phyloP scores from a whole-genome alignment of 2,888 invertebrate species.

The Mesorhabditis sp. region DNA sequence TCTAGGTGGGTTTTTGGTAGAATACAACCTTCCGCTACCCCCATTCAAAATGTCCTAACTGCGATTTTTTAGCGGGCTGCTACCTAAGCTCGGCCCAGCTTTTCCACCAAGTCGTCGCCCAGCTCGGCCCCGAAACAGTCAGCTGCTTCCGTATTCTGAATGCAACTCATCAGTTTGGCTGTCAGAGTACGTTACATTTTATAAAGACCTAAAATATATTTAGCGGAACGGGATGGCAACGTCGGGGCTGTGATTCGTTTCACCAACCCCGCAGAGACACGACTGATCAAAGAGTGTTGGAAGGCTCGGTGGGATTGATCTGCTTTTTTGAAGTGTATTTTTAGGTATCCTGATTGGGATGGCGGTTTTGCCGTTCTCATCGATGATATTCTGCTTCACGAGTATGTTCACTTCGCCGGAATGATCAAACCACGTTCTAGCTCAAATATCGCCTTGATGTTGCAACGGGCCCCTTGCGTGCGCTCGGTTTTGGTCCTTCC shows the following conservation, averaged over 20 bases:
- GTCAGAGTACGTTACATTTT: background rate
- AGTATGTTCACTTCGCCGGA: conserved; percentile 6
- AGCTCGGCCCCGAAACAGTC: background rate
- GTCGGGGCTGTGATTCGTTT: background rate
- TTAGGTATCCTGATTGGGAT: background rate
- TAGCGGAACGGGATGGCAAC: background rate
- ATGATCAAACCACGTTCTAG: background rate
- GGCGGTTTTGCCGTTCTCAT: conserved; percentile 4
- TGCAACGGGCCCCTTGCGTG: background rate
- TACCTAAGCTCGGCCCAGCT: background rate
- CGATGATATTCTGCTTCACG: background rate
- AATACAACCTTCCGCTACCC: no score
- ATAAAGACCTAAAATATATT: background rate
- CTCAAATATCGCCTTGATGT: background rate
- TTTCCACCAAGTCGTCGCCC: background rate
- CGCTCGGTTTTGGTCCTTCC: background rate
- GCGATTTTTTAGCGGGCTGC: no score
- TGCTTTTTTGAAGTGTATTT: background rate
- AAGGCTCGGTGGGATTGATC: background rate
- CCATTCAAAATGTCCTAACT: no score
- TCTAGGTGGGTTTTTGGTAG: no score
- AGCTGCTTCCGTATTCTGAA: background rate
- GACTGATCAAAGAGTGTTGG: background rate
- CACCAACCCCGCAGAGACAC: background rate
- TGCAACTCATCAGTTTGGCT: background rate